Conservation (phyloP, 1,140 invertebrate genomes). For the Neodiprion pinetum region DNA sequence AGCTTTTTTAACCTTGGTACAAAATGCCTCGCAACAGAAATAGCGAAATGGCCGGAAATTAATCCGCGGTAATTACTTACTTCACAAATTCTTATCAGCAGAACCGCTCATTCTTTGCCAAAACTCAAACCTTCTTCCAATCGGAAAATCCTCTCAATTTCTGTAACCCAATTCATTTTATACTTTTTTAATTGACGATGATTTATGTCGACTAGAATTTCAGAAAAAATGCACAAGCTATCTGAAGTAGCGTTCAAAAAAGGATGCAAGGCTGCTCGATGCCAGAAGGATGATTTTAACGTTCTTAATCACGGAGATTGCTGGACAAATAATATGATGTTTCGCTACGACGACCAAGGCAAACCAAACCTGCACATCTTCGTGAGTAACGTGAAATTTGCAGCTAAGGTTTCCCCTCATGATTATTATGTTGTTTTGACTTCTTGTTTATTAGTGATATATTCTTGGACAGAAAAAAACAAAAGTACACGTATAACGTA, state of each 20-base stretch:
- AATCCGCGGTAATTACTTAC: slow-evolving; percentile 32
- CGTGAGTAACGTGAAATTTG: neutral
- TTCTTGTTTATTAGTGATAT: too few relatives aligned
- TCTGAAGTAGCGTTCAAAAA: slow-evolving; percentile 41
- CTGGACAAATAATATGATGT: slow-evolving; percentile 54
- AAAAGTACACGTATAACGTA: too few relatives aligned
- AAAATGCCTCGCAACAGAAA: slow-evolving; percentile 38
- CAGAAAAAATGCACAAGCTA: slow-evolving; percentile 54
- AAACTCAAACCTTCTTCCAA: neutral
- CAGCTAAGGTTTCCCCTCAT: too few relatives aligned
- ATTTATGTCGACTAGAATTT: slow-evolving; percentile 43
- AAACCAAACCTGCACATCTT: slow-evolving; percentile 44
- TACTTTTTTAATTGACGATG: slow-evolving; percentile 10
- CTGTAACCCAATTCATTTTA: slow-evolving; percentile 21
- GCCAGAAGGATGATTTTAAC: slow-evolving; percentile 59
- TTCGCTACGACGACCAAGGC: slow-evolving; percentile 41
- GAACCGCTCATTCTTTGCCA: too few relatives aligned
- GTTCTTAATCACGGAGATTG: slow-evolving; percentile 51
- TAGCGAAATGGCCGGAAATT: slow-evolving; percentile 52
- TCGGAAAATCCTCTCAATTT: slow-evolving; percentile 7
- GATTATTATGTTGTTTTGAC: too few relatives aligned
- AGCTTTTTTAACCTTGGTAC: slow-evolving; percentile 42
- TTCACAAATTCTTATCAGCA: too few relatives aligned
- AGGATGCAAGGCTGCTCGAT: slow-evolving; percentile 35
- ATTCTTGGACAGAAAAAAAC: too few relatives aligned